Base-by-base conservation (phyloP, 2,888 invertebrate species). In the Osmoderma eremita region DNA sequence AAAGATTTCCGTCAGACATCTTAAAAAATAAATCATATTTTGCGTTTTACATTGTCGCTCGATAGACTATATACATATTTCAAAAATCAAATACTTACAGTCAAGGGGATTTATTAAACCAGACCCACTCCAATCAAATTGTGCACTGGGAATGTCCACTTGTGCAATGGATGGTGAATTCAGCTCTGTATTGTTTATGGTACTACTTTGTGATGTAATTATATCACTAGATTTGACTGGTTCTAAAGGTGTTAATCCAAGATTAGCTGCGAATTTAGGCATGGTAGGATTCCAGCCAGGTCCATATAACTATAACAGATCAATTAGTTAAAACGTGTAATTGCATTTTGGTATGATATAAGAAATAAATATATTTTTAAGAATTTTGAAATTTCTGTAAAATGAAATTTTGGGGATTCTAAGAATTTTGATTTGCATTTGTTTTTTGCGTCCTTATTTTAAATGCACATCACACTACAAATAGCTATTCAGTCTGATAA, bases 201-300 rank as follows among this genome's bases (percentile, higher is more conserved):
- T 30, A 36, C 36, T 20, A 38, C 51, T 39, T 38, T 67, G 61
- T 41, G 76, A 75, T 17, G 75, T 64, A 39, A 72, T 49, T 18
- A 74, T 79, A 70, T 81, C 81, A 5, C 39, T 45, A 2, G 88
- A 84, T 81, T 91, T 92, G 67, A 91, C 86, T 3, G 94, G 93
- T 78, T 93, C 91, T 20, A 94, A 82, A 1, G 93, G 93, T 71
- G 89, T 88, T 72, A 88, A 86, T 72, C 92, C 90, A 70, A 95
- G 85, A 80, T 93, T 93, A n/a, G 92, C 90, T 42, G 95, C 95
- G 85, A 92, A 95, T 81, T 89, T 89, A 51, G 95, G 95, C 86
- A 93, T 91, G 12, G 66, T 67, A 5, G 72, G 65, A 80, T 91
- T 92, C 92, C 93, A 93, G 78, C 91, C 89, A 62, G 92, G 90